Evolutionary conservation across 2,113 vertebrate species (phyloP).

Genomic region (Dolichotis patagonum): DNA sequence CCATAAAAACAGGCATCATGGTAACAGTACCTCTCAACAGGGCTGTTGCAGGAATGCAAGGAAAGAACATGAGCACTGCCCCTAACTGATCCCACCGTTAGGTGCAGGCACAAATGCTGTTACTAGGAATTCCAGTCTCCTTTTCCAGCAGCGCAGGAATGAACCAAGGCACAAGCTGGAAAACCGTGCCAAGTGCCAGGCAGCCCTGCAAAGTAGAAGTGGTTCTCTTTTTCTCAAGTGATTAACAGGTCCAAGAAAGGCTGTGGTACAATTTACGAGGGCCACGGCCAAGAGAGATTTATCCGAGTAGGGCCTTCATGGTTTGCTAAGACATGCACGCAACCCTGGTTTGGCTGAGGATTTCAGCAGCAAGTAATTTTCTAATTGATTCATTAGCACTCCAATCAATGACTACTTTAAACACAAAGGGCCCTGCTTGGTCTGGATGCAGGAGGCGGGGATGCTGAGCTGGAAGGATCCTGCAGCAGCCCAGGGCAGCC

Average conservation of each 20-base stretch:
- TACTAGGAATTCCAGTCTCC: background rate
- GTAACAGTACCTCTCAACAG: background rate
- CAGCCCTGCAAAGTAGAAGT: conserved; percentile 61
- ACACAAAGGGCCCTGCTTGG: conserved; percentile 45
- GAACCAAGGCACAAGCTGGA: background rate
- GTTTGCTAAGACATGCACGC: conserved; percentile 62
- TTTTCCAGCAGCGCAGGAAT: background rate
- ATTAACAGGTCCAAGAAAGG: conserved; percentile 73
- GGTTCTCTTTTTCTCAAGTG: conserved; percentile 54
- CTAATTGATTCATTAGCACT: conserved; percentile 83
- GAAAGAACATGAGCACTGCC: background rate
- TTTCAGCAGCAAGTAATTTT: conserved; percentile 76
- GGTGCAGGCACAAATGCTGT: background rate
- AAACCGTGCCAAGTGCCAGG: conserved; percentile 48
- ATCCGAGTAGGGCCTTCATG: conserved; percentile 45
- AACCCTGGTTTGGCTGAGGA: conserved; percentile 63
- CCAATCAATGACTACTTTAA: conserved; percentile 70
- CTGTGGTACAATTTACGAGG: conserved; percentile 64
- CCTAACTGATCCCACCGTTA: background rate
- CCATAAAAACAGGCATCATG: background rate
- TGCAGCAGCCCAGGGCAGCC: background rate
- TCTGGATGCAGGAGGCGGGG: conserved; percentile 51
- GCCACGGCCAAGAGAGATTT: conserved; percentile 72
- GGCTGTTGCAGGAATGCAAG: too few relatives aligned
- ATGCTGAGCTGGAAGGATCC: background rate